A percentile compares a stretch with the other conserved stretches of the same genome.
Conservation (phyloP, 1,140 invertebrate species). For the Chlorops oryzae region DNA sequence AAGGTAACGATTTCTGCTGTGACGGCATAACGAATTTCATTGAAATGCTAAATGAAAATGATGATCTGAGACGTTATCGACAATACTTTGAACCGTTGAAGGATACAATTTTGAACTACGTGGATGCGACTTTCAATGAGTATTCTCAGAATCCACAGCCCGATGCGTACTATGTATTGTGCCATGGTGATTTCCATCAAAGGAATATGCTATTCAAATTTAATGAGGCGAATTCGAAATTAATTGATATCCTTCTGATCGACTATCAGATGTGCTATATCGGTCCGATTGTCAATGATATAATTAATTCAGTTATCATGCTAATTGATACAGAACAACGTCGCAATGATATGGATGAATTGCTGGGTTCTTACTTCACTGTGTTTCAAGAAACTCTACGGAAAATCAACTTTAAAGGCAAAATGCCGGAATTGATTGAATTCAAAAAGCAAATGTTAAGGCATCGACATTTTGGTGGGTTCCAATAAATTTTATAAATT, state of each 20-base stretch:
- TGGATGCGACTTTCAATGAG: not conserved
- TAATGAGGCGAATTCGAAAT: slow-evolving; percentile 5
- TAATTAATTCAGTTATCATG: slow-evolving; percentile 28
- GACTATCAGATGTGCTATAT: slow-evolving; percentile 31
- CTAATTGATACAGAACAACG: slow-evolving; percentile 21
- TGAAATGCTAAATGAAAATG: not conserved
- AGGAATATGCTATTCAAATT: slow-evolving; percentile 32
- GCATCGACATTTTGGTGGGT: slow-evolving; percentile 13
- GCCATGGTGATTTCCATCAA: slow-evolving; percentile 33
- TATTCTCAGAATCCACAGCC: slow-evolving; percentile 8
- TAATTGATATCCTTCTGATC: slow-evolving; percentile 27
- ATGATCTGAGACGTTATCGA: not conserved
- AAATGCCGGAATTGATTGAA: slow-evolving; percentile 8
- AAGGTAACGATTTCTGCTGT: not conserved
- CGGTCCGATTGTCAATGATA: slow-evolving; percentile 19
- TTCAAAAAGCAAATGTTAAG: slow-evolving; percentile 13
- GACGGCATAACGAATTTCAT: not conserved
- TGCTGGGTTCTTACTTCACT: slow-evolving; percentile 11
- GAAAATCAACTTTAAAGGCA: slow-evolving; percentile 11
- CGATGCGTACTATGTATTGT: slow-evolving; percentile 22
- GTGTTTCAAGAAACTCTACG: not conserved
- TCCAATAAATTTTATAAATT: too few species aligned
- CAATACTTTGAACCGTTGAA: not conserved
- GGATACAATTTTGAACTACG: not conserved
- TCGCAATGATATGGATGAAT: slow-evolving; percentile 15